These are phyloP conservation scores for Orchesella cincta DNA, from an alignment of 1,140 invertebrate genomes.

Conservation along the genomic window DNA sequence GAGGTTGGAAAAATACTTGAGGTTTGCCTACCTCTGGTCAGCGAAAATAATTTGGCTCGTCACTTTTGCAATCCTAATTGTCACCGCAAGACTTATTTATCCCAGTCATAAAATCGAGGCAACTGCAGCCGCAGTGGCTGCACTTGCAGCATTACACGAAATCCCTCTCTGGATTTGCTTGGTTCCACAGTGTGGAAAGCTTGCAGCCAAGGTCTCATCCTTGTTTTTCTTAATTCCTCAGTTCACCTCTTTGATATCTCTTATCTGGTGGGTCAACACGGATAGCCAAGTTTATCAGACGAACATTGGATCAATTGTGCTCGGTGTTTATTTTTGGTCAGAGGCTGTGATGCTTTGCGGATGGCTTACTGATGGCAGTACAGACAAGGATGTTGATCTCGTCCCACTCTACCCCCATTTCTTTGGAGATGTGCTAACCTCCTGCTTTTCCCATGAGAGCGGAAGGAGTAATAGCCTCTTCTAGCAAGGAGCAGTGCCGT, in stretches of 20 bases:
- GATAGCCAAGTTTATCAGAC: slow-evolving; percentile 38
- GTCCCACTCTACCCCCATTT: slow-evolving; percentile 47
- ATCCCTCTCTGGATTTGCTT: slow-evolving; percentile 15
- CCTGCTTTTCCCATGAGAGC: background rate
- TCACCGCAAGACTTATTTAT: background rate
- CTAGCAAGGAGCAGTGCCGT: too few relatives aligned
- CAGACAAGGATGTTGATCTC: slow-evolving; percentile 41
- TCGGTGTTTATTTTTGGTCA: slow-evolving; percentile 43
- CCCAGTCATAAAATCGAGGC: background rate
- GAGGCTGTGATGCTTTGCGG: slow-evolving; percentile 40
- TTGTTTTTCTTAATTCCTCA: slow-evolving; percentile 49
- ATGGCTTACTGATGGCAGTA: slow-evolving; percentile 44
- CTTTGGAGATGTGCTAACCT: slow-evolving; percentile 39
- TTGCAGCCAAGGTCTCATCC: background rate
- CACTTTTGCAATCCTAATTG: slow-evolving; percentile 4
- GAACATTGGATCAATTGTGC: slow-evolving; percentile 39
- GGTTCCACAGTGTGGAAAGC: slow-evolving; percentile 5
- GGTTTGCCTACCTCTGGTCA: slow-evolving; percentile 39
- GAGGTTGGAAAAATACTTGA: slow-evolving; percentile 37
- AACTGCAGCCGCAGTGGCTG: background rate
- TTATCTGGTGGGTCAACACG: slow-evolving; percentile 46
- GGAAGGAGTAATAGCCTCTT: too few relatives aligned
- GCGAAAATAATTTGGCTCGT: slow-evolving; percentile 13
- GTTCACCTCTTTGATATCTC: slow-evolving; percentile 32
- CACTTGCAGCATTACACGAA: slow-evolving; percentile 3